Percentiles rank a stretch among this genome's conserved stretches.
Evolutionary conservation across 2,113 vertebrate species (phyloP).

Genomic region (Chamaetylas fuelleborni): DNA sequence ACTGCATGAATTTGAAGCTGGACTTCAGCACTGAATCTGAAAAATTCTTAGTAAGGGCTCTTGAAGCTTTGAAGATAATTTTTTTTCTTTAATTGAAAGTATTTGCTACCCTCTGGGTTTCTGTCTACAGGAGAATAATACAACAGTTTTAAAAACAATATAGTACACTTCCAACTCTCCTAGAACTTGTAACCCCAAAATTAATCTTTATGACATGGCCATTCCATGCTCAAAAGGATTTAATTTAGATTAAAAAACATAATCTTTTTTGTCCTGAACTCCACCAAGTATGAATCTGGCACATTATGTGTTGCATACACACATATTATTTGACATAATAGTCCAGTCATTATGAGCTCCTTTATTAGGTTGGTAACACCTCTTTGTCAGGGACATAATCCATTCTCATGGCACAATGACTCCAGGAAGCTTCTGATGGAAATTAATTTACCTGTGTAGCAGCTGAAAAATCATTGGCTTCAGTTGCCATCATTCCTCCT

Average conservation of each 20-base stretch:
- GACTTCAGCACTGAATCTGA: not conserved
- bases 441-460: not conserved
- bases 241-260: not conserved
- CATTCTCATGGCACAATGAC: not conserved
- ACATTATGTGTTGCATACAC: not conserved
- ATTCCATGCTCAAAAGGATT: not conserved
- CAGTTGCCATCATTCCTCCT: not conserved
- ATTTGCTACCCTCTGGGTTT: not conserved
- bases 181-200: not conserved
- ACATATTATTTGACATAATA: not conserved
- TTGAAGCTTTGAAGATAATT: not conserved
- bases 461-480: not conserved
- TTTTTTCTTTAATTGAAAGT: not conserved
- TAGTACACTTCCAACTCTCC: not conserved
- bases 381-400: not conserved
- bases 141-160: not conserved
- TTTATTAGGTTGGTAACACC: not conserved
- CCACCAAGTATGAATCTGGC: not conserved
- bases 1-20: not conserved
- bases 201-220: not conserved
- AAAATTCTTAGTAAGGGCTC: not conserved
- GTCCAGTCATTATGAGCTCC: not conserved
- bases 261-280: not conserved
- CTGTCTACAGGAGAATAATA: not conserved
- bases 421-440: not conserved